phyloP scores from a whole-genome alignment of 1,140 invertebrate species.

The Ruditapes philippinarum region DNA sequence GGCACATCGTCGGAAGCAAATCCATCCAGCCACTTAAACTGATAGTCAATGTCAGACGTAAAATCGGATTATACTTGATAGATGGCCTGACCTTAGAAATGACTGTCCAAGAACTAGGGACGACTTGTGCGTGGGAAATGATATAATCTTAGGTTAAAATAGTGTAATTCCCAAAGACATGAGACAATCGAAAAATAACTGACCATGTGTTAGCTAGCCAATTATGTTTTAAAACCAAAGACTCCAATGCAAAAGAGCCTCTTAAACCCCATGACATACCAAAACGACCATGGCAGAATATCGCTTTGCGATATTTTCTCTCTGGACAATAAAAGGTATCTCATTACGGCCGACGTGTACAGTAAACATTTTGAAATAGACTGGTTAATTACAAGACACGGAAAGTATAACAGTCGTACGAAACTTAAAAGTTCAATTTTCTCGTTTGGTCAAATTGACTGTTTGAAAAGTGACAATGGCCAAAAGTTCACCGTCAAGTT shows the following conservation, averaged over 20 bases:
- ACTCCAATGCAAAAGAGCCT: constrained; percentile 40
- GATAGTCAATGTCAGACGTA: not conserved
- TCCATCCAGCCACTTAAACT: not conserved
- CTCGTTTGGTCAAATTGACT: not conserved
- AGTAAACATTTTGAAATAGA: constrained; percentile 24
- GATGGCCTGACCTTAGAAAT: not conserved
- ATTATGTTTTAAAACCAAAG: constrained; percentile 17
- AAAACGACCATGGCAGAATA: not conserved
- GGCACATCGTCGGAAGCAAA: no score
- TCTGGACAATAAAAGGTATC: constrained; percentile 66
- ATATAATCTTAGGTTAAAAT: not conserved
- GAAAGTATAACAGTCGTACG: not conserved
- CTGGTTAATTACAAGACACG: not conserved
- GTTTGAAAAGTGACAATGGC: constrained; percentile 13
- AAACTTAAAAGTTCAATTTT: not conserved
- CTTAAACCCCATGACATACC: constrained; percentile 13
- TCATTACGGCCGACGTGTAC: constrained; percentile 66
- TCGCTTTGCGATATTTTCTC: constrained; percentile 73
- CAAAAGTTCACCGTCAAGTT: not conserved
- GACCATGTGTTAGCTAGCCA: not conserved
- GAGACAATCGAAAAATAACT: not conserved
- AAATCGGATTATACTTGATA: not conserved
- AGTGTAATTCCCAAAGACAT: not conserved
- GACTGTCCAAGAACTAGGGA: constrained; percentile 39
- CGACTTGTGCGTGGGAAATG: constrained; percentile 18